Evolutionary conservation across 2,888 invertebrate genomes (phyloP).

Genomic region (Gnatocerus cornutus): DNA sequence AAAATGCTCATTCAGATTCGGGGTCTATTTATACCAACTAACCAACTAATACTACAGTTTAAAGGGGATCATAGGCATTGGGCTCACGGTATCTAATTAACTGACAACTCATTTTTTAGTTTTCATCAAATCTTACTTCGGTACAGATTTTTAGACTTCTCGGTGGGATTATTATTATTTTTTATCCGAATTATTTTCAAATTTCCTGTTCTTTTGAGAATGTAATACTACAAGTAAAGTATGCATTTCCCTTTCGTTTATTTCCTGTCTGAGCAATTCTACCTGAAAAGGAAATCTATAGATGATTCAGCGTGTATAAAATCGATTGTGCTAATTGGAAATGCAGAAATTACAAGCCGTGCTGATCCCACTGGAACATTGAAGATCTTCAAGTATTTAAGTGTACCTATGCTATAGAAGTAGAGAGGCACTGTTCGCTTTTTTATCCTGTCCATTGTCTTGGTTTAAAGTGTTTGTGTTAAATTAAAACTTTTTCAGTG

Average conservation of each 20-base stretch:
- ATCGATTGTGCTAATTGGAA: constrained; percentile 14
- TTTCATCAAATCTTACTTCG: not conserved
- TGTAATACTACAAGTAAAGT: no score
- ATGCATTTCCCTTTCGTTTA: no score
- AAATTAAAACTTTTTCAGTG: no score
- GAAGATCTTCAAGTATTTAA: not conserved
- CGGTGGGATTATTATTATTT: no score
- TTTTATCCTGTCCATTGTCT: not conserved
- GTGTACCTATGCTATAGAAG: no score
- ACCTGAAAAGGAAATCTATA: not conserved
- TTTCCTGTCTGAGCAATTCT: not conserved
- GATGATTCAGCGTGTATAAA: not conserved
- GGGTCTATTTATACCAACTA: constrained; percentile 3
- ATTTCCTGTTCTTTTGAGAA: no score
- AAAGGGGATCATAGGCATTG: not conserved
- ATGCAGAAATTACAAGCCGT: constrained; percentile 11
- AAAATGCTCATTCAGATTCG: not conserved
- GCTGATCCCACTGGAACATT: constrained; percentile 1
- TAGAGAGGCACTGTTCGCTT: constrained; percentile 3
- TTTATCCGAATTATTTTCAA: no score
- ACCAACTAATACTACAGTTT: not conserved
- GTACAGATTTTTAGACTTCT: no score
- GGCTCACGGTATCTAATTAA: not conserved
- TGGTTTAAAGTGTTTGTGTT: not conserved
- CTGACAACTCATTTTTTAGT: not conserved